phyloP scores from a whole-genome alignment of 2,888 invertebrate genomes.

The Crematogaster levior region DNA sequence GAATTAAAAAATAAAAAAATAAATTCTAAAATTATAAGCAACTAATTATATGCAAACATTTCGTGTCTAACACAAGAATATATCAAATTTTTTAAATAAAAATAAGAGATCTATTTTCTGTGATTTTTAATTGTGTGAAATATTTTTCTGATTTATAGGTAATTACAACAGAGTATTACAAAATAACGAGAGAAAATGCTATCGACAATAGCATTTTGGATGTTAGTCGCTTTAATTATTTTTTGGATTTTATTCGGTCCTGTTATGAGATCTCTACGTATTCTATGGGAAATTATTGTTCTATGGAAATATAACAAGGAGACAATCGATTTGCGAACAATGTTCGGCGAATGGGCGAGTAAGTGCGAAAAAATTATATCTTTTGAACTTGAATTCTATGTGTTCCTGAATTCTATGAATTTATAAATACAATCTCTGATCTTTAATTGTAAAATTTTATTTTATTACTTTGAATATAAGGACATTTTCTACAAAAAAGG shows the following conservation, averaged over 20 bases:
- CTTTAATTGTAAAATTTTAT: not conserved
- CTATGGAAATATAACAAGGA: conserved; percentile 79
- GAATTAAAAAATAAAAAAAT: no score
- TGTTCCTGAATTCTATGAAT: no score
- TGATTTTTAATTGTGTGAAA: not conserved
- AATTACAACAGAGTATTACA: not conserved
- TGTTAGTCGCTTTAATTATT: conserved; percentile 73
- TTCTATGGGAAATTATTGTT: conserved; percentile 78
- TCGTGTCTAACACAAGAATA: not conserved
- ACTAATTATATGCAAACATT: not conserved
- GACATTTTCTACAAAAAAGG: not conserved
- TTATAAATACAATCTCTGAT: not conserved
- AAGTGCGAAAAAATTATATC: conserved; percentile 82
- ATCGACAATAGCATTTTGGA: conserved; percentile 75
- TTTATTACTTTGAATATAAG: not conserved
- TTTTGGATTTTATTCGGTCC: conserved; percentile 78
- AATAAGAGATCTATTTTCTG: not conserved
- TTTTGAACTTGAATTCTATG: not conserved
- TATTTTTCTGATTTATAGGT: not conserved
- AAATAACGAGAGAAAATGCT: conserved; percentile 75
- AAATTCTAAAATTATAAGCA: not conserved
- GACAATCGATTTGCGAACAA: conserved; percentile 82
- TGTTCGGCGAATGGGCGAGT: conserved; percentile 96
- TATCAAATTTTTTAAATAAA: not conserved
- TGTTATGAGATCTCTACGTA: conserved; percentile 68